Evolutionary conservation across 2,797 vertebrate species (phyloP).

Genomic region (Eulemur rubriventer): DNA sequence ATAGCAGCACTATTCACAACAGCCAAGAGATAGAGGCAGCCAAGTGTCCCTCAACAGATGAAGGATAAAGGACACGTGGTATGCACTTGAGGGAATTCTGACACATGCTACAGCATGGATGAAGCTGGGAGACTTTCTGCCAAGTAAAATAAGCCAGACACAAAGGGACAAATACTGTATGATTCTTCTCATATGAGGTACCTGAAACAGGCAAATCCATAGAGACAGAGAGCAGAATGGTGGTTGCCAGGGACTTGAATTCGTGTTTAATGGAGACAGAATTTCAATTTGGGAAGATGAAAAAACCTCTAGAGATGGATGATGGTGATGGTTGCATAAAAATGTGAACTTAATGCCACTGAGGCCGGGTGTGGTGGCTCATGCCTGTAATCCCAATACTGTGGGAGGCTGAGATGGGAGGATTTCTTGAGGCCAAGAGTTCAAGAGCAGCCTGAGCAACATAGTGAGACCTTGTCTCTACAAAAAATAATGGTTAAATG

Average conservation of each 20-base stretch:
- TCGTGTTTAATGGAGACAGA: no score
- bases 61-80: no score
- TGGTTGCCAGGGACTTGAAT: not conserved
- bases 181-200: not conserved
- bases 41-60: not conserved
- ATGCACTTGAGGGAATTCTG: fast-evolving
- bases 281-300: not conserved
- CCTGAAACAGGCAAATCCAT: not conserved
- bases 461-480: no score
- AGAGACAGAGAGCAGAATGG: not conserved
- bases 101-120: not conserved
- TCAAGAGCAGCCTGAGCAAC: no score
- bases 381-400: no score
- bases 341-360: not conserved
- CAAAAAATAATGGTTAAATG: no score
- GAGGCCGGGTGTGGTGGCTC: not conserved
- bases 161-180: not conserved
- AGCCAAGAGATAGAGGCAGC: not conserved
- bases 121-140: not conserved
- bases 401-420: no score
- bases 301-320: not conserved
- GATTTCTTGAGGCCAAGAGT: no score
- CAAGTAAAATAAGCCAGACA: not conserved
- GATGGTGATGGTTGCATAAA: no score
- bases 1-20: fast-evolving